Base-by-base conservation (phyloP, 2,113 vertebrate genomes). In the Benthochromis sp. region DNA sequence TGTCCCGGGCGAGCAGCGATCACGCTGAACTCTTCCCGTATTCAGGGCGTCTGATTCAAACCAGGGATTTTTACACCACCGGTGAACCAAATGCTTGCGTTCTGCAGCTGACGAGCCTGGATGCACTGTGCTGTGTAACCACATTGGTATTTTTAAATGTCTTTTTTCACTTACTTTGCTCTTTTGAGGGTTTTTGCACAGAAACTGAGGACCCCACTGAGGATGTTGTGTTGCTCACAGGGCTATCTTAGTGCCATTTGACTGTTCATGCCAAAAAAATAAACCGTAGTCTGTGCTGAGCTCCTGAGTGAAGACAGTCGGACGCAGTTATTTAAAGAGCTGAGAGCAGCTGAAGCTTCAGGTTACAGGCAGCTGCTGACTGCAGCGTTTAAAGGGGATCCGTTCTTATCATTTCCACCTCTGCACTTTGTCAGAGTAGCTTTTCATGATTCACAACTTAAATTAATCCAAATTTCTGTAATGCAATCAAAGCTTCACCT, bases 101-200 rank as follows among this genome's bases (percentile, higher is more conserved):
- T 29, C 19, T 52, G 71, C 55, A 24, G 81, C 63, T 16, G 38
- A 36, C 12, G 53, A 11, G 27, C 34, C 81, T 34, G 69, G 21
- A 63, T 24, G 69, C 80, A 59, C 80, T 73, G 85, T 36, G 9
- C 27, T 16, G 27, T 27, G 17, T 24, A 31, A 8, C 71, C 24
- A 47, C 24, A 1, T 12, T 50, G 71, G 43, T 76, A 12, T 50
- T 38, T 85, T 36, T 19, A 24, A 43, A 47, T 43, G 9, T 19
- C 16, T 63, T 40, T 53, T 14, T 47, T 78, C 14, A 50, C 9
- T 78, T 50, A 31, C 24, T 81, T 52, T 16, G 13, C 40, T 27
- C 21, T 52, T 76, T 63, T 79, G 40, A 29, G 24, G 53, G 50
- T 61, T 83, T 91, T 82, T 93, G 84, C 84, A 88, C 90, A 83